Conservation (phyloP, 92 coral and sea anemone genomes). For the Pocillopora grandis region DNA sequence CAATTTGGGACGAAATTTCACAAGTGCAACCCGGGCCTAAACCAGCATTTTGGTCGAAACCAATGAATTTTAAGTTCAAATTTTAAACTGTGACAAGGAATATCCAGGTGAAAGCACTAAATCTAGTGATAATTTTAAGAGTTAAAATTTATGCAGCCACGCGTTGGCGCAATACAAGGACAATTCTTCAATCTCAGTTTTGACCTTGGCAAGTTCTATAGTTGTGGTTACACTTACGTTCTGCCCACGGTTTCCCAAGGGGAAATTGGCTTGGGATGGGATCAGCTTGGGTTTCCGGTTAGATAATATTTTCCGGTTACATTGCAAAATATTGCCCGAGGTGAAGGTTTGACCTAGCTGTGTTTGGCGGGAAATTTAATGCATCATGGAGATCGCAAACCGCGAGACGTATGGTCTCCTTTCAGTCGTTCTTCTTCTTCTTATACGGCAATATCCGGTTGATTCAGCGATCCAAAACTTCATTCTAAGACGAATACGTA, state of each 20-base stretch:
- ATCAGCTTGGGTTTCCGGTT: constrained; percentile 5
- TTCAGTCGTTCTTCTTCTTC: constrained; percentile 8
- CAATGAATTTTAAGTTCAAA: no score
- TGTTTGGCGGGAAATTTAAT: constrained; percentile 1
- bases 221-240: no score
- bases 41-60: no score
- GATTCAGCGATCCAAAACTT: not conserved
- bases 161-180: no score
- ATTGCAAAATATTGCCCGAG: not conserved
- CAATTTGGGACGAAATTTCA: not conserved
- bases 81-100: no score
- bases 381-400: not conserved
- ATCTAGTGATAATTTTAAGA: no score
- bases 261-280: constrained; percentile 1
- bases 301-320: not conserved
- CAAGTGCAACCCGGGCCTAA: not conserved
- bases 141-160: no score
- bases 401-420: no score
- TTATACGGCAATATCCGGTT: not conserved
- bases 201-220: not conserved
- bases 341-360: constrained; percentile 5
- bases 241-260: no score
- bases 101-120: no score
- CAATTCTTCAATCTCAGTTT: not conserved
- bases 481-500: not conserved